Evolutionary conservation across 2,797 vertebrate genomes (phyloP), one percentile per base, ranked within the genome.

Genomic region (Peromyscus melanophrys): DNA sequence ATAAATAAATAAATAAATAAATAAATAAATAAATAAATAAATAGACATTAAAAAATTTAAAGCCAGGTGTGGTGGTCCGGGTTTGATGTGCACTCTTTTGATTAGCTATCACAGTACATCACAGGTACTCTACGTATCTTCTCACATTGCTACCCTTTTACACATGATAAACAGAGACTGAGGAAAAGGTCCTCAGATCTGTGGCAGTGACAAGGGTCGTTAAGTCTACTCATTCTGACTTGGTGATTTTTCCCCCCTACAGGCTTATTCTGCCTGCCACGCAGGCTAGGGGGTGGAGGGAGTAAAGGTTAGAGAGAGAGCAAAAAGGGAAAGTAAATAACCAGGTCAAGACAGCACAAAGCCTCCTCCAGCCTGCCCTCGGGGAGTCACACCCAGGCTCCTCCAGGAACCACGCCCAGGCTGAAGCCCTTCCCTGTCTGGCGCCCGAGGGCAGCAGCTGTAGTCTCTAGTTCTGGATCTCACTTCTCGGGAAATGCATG

Each of bases 71-170:
- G 69, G 19, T 40, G n/a, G 69, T n/a, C 67, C n/a, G 34, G 14
- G 83, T 7, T 46, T 37, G 55, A 3, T 27, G 1, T 3, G 7
- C 10, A 11, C 14, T 61, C 34, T 40, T 63, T 67, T 3, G 27
- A 43, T 82, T 55, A 29, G 19, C 77, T n/a, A 29, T 29, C 29
- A 23, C n/a, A 21, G 67, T 31, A 27, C 6, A 3, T 27, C 77
- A 46, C 82, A 76, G 23, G 1, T 27, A 37, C 31, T 31, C 0
- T 0, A 59, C 0, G 25, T 4, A 4, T 29, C 13, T 43, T 37
- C 89, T 83, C 0, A 78, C 61, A 10, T 13, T 25, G 46, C 37
- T 77, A 34, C n/a, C 17, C 0, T 52, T 78, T 94, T 89, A 88
- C 23, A 55, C 1, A 8, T 0, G 37, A 84, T 19, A 13, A 43